phyloP scores from a whole-genome alignment of 2,797 vertebrate species.

The Pogoniulus pusillus region DNA sequence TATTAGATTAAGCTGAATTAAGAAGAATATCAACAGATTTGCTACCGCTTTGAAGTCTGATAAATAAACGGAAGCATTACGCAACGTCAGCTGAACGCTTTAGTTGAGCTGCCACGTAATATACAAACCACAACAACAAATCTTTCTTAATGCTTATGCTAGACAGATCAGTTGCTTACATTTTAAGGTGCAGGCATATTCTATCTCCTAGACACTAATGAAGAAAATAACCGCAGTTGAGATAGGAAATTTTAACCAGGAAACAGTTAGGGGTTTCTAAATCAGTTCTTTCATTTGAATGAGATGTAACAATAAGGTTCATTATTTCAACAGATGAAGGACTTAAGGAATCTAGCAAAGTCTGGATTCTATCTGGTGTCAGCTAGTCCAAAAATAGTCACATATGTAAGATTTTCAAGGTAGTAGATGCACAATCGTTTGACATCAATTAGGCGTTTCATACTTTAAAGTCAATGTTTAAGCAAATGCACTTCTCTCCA shows the following conservation, averaged over 20 bases:
- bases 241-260: background rate
- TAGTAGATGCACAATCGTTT: background rate
- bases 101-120: background rate
- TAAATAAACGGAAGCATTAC: constrained; percentile 12
- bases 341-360: constrained; percentile 18
- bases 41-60: background rate
- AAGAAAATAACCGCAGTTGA: background rate
- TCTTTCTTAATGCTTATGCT: background rate
- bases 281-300: background rate
- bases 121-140: background rate
- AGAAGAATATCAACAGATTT: background rate
- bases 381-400: background rate
- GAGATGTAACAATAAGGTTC: background rate
- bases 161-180: background rate
- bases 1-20: background rate
- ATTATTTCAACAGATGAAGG: background rate
- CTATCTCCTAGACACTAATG: background rate
- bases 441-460: background rate
- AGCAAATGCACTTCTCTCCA: background rate
- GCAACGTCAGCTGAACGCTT: background rate
- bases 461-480: constrained; percentile 9
- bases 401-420: background rate
- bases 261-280: background rate
- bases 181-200: background rate
- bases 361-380: constrained; percentile 36